phyloP scores from a whole-genome alignment of 2,888 invertebrate genomes.

The Hipparchia semele region DNA sequence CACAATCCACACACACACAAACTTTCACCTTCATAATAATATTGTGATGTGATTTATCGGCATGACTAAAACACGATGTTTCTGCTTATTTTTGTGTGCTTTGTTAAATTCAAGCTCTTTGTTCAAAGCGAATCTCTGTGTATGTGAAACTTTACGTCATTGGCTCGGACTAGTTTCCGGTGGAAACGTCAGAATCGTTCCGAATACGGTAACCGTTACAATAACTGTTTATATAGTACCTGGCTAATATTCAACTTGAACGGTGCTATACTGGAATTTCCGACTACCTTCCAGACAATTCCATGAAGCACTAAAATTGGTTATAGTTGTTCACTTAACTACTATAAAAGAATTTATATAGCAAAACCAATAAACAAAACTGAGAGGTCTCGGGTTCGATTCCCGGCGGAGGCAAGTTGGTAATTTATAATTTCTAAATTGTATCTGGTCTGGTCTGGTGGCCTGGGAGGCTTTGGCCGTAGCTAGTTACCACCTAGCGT shows the following conservation, averaged over 20 bases:
- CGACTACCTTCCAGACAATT: background rate
- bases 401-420: no score
- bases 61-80: background rate
- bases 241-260: slow-evolving; percentile 23
- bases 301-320: slow-evolving; percentile 28
- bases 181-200: slow-evolving; percentile 30
- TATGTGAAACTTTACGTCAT: slow-evolving; percentile 21
- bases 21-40: no score
- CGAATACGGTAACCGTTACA: slow-evolving; percentile 27
- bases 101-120: slow-evolving; percentile 6
- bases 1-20: no score
- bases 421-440: no score
- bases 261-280: background rate
- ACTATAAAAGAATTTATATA: background rate
- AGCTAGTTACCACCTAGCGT: no score
- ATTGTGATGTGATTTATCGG: background rate
- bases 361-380: no score
- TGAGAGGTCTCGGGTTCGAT: no score
- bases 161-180: slow-evolving; percentile 27
- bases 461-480: no score
- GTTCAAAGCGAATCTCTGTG: slow-evolving; percentile 14
- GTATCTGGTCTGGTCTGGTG: no score
- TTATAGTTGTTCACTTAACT: no score
- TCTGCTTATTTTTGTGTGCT: background rate
- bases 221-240: slow-evolving; percentile 26